Evolutionary conservation across 2,888 invertebrate genomes (phyloP).

Genomic region (Metacarcinus magister): DNA sequence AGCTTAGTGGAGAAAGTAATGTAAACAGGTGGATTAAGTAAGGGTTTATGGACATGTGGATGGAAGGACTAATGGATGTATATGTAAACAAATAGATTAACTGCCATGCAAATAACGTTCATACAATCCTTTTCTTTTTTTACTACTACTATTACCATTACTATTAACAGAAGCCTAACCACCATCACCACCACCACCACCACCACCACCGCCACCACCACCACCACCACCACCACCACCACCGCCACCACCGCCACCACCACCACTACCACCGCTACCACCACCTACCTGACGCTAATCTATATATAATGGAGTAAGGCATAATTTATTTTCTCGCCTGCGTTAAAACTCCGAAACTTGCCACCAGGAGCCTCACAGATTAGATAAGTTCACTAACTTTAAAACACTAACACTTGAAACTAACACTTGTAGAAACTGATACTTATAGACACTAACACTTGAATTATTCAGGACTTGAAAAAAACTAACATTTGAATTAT

Average conservation of each 20-base stretch:
- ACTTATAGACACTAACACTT: too few relatives aligned
- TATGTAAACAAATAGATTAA: too few relatives aligned
- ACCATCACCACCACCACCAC: neutral
- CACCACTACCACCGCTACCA: neutral
- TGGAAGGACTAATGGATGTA: too few relatives aligned
- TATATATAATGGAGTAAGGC: neutral
- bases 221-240: neutral
- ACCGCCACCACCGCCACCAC: neutral
- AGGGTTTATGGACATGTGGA: too few relatives aligned
- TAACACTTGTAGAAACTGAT: too few relatives aligned
- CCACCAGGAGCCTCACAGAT: neutral
- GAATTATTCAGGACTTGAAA: too few relatives aligned
- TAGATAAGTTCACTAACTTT: neutral
- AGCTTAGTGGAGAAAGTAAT: too few relatives aligned
- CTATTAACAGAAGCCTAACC: neutral
- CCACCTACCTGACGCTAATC: neutral
- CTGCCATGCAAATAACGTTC: too few relatives aligned
- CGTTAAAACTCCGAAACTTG: neutral
- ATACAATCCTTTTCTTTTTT: neutral
- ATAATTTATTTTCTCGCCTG: neutral
- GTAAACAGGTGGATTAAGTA: too few relatives aligned
- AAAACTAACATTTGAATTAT: too few relatives aligned
- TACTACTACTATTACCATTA: neutral
- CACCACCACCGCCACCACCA: neutral
- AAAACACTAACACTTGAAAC: too few relatives aligned